Evolutionary conservation across 2,888 invertebrate species (phyloP), one percentile per base, ranked within the genome.

Genomic region (Ernsta delagoae): DNA sequence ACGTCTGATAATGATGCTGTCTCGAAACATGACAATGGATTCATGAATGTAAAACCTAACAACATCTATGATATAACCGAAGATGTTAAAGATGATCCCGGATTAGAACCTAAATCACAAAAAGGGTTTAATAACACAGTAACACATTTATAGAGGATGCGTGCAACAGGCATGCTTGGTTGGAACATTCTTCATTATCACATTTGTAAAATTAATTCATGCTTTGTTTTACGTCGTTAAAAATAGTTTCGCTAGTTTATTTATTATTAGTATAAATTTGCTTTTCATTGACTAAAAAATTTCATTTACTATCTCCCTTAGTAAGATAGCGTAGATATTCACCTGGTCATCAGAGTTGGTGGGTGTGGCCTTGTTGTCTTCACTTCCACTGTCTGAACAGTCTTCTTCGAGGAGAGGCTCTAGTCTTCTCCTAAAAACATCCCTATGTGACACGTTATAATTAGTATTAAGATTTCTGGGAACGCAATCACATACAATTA

Each of bases 361-460:
- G 73, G 93, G 90, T 8, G 93, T 90, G 1, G 89, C 86, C 70
- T 93, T 93, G 77, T 92, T 90, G 70, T 93, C 89, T 77, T 91
- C 90, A 65, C 92, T 91, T 70, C 82, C 90, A 76, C 95, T 95
- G 79, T 96, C 96, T 24, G 96, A 96, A 71, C 94, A 95, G 41
- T 97, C 97, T 88, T 97, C 97, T 88, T 97, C 97, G 74, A 97
- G 95, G 5, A 97, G 94, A 62, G 97, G 97, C 84, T 97, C 97
- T 80, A 97, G 89, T 76, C 97, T 95, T 87, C 97, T 94, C 85
- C 96, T 95, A 84, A 93, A 94, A 79, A 94, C 90, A 84, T 92
- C 92, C 87, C 92, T 92, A 82, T 72, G 74, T 80, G 74, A 77
- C 78, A 75, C 70, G 70, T 71, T 74, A 74, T 71, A 72, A 84